Percentiles rank a stretch among this genome's conserved stretches.
phyloP scores from a whole-genome alignment of 2,113 vertebrate genomes.

The Bettongia penicillata region DNA sequence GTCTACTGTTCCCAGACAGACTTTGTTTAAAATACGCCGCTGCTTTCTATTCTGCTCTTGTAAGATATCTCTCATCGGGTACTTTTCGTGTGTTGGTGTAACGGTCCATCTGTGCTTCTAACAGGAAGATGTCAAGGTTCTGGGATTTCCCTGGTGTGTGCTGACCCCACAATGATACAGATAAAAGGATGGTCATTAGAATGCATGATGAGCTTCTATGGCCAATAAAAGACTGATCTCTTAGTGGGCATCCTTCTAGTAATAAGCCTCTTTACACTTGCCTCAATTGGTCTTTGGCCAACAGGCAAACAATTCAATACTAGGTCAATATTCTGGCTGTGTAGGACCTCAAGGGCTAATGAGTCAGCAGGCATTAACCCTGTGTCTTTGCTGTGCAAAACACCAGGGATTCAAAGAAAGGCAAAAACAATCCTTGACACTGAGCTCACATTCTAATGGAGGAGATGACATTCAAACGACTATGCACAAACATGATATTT shows the following conservation, averaged over 20 bases:
- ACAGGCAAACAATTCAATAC: not conserved
- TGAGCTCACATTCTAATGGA: not conserved
- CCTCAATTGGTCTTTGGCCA: not conserved
- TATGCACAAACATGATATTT: not conserved
- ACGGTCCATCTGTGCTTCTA: not conserved
- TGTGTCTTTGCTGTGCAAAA: not conserved
- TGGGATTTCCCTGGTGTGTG: not conserved
- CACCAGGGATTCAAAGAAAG: not conserved
- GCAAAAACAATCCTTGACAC: not conserved
- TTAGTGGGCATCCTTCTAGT: not conserved
- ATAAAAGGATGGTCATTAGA: not conserved
- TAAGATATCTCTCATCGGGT: not conserved
- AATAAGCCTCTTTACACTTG: not conserved
- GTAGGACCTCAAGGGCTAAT: not conserved
- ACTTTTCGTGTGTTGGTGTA: not conserved
- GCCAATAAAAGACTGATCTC: not conserved
- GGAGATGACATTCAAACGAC: not conserved
- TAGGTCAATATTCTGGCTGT: not conserved
- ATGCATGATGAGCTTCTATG: not conserved
- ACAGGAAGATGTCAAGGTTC: not conserved
- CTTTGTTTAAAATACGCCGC: not conserved
- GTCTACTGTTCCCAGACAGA: not conserved
- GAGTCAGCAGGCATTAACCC: not conserved
- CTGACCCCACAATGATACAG: not conserved
- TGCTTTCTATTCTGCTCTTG: not conserved